Conservation (phyloP, 2,797 vertebrate species). For the Corythornis leucogaster region DNA sequence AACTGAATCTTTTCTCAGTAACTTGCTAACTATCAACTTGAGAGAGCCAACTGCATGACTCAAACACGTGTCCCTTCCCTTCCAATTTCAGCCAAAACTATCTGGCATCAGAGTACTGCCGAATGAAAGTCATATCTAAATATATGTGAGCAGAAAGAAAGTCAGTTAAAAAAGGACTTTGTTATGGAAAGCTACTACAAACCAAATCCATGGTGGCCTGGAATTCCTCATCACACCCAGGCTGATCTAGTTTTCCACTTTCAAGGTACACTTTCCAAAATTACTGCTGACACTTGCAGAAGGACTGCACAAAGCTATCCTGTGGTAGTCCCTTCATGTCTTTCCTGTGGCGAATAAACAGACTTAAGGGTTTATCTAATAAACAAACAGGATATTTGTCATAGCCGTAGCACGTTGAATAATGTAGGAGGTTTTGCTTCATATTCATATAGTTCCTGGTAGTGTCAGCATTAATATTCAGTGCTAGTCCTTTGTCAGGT, state of each 20-base stretch:
- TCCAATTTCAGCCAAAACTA: constrained; percentile 52
- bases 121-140: constrained; percentile 66
- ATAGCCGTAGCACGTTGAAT: neutral
- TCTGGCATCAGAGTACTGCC: constrained; percentile 56
- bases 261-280: constrained; percentile 15
- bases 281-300: neutral
- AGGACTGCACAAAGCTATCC: neutral
- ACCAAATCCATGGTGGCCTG: constrained; percentile 55
- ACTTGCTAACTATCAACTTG: constrained; percentile 47
- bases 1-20: constrained; percentile 53
- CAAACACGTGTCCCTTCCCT: constrained; percentile 58
- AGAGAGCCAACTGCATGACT: constrained; percentile 70
- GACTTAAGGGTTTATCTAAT: neutral
- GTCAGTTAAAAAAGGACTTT: constrained; percentile 65
- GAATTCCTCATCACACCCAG: constrained; percentile 43
- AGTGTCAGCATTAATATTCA: neutral
- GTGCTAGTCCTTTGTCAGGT: neutral
- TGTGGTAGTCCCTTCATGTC: neutral
- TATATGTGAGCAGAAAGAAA: constrained; percentile 63
- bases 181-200: constrained; percentile 72
- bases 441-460: neutral
- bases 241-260: constrained; percentile 40
- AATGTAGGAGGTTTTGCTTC: neutral
- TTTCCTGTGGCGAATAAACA: neutral
- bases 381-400: neutral